phyloP scores from a whole-genome alignment of 2,113 vertebrate genomes.

The Platycercus adscitus region DNA sequence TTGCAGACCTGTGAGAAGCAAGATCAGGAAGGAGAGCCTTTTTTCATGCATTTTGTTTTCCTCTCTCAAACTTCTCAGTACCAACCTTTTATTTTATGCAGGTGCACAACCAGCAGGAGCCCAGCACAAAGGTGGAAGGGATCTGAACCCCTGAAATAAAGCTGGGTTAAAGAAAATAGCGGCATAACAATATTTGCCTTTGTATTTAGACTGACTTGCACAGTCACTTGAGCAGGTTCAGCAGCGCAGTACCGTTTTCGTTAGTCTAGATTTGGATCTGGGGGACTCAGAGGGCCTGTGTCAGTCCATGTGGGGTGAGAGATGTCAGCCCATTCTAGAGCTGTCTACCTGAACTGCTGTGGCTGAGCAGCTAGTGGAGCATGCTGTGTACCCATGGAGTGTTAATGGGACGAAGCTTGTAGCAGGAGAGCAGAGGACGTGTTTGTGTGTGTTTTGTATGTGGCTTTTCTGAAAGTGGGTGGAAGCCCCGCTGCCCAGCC shows the following conservation, averaged over 20 bases:
- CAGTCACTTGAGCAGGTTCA: too few species aligned
- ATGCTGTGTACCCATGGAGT: fast-evolving
- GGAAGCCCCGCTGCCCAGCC: neutral
- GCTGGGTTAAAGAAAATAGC: neutral
- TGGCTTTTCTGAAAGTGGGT: neutral
- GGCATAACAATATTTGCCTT: neutral
- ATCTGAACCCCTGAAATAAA: neutral
- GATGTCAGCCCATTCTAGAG: neutral
- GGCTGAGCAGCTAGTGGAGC: neutral
- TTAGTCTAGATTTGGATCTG: neutral
- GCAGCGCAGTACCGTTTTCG: fast-evolving
- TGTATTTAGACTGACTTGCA: neutral
- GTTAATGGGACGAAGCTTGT: neutral
- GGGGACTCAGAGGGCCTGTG: neutral
- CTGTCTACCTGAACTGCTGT: neutral
- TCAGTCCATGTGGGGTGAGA: neutral
- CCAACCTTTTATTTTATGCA: neutral
- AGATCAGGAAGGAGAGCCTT: neutral
- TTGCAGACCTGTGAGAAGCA: neutral
- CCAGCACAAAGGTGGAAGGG: neutral
- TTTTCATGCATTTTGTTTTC: neutral
- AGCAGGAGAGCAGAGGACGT: neutral
- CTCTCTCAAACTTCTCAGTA: neutral
- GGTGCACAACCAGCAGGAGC: neutral
- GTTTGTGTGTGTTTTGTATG: too few species aligned